Percentiles rank a stretch among this genome's conserved stretches.
Conservation (phyloP, 2,113 vertebrate species). For the Podocnemis expansa region DNA sequence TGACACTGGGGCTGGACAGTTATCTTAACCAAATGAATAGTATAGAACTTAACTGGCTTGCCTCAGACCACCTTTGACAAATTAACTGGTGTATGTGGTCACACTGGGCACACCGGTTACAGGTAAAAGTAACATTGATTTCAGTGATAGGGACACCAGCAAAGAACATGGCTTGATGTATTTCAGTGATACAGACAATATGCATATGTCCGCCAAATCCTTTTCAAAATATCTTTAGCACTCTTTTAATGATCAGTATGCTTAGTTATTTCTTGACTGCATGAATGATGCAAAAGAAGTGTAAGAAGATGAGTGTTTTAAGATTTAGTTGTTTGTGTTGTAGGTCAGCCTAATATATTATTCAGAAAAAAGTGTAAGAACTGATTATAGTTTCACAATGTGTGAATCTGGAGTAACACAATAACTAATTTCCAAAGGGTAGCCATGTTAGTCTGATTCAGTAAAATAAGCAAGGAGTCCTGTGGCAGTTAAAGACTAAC, state of each 20-base stretch:
- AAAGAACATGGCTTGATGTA: background rate
- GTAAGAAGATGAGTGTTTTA: background rate
- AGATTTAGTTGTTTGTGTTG: too few relatives aligned
- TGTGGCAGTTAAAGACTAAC: too few relatives aligned
- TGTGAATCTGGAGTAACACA: too few relatives aligned
- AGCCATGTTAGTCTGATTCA: too few relatives aligned
- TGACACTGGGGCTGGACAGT: background rate
- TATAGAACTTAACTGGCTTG: background rate
- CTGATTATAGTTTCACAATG: too few relatives aligned
- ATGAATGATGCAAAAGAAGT: rapidly evolving
- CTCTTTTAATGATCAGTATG: background rate
- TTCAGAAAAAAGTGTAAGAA: too few relatives aligned
- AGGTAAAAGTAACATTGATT: background rate
- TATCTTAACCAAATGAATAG: background rate
- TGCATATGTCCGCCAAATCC: background rate
- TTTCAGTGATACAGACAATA: background rate
- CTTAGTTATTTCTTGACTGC: background rate
- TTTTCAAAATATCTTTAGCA: background rate
- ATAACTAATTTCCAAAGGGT: background rate
- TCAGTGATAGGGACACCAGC: background rate
- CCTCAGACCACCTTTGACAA: background rate
- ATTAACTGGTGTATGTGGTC: background rate
- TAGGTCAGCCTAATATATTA: too few relatives aligned
- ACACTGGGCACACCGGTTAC: background rate
- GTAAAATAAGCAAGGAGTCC: too few relatives aligned